Evolutionary conservation across 1,140 invertebrate species (phyloP).

Genomic region (Agrypnia vestita): DNA sequence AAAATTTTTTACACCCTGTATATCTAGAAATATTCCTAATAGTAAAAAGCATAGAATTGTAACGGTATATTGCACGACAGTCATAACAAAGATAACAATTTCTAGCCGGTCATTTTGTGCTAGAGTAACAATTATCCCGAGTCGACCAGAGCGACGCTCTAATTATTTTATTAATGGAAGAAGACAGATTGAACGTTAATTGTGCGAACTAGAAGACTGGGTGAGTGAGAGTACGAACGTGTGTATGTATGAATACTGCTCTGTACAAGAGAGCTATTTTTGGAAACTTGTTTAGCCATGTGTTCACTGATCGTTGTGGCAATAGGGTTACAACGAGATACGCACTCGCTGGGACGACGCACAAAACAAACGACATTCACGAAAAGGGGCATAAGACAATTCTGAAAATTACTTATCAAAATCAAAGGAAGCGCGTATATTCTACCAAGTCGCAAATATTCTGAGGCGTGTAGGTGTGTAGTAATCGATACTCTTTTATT

Average conservation of each 20-base stretch:
- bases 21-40: too few relatives aligned
- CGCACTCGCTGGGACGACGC: background rate
- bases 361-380: background rate
- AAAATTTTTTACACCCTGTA: too few relatives aligned
- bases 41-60: too few relatives aligned
- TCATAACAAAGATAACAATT: too few relatives aligned
- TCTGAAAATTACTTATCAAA: background rate
- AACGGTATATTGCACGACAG: too few relatives aligned
- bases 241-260: background rate
- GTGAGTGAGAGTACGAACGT: too few relatives aligned
- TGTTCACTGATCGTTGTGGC: constrained; percentile 26
- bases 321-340: background rate
- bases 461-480: background rate
- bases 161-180: too few relatives aligned
- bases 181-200: too few relatives aligned
- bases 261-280: constrained; percentile 12
- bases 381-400: background rate
- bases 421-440: background rate
- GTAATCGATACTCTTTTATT: background rate
- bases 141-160: too few relatives aligned
- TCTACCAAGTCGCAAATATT: background rate
- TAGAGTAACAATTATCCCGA: too few relatives aligned
- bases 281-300: constrained; percentile 32
- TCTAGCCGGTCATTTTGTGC: too few relatives aligned
- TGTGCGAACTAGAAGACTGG: too few relatives aligned